Evolutionary conservation across 1,140 invertebrate genomes (phyloP).

Genomic region (Eumeta japonica): DNA sequence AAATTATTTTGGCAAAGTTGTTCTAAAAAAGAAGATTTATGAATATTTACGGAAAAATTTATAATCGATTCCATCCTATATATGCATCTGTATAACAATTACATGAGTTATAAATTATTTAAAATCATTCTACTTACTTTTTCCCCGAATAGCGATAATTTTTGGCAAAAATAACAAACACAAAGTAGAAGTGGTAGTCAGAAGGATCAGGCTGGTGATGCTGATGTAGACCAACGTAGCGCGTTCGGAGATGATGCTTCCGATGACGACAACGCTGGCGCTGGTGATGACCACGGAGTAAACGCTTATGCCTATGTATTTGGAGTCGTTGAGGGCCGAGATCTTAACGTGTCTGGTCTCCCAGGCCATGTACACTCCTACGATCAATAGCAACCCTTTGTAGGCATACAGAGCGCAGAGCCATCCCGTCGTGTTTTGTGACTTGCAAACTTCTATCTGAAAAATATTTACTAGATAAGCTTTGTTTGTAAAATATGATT

Average conservation of each 20-base stretch:
- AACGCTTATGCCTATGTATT: constrained; percentile 92
- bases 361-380: constrained; percentile 96
- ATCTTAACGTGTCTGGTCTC: constrained; percentile 96
- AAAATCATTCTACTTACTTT: constrained; percentile 57
- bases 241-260: constrained; percentile 80
- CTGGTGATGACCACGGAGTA: constrained; percentile 90
- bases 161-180: constrained; percentile 87
- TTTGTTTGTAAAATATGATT: background rate
- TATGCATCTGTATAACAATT: too few species aligned
- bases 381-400: constrained; percentile 82
- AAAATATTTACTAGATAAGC: constrained; percentile 20
- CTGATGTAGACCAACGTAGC: constrained; percentile 82
- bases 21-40: too few species aligned
- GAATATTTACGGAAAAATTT: too few species aligned
- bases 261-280: constrained; percentile 79
- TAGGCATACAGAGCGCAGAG: constrained; percentile 83
- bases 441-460: constrained; percentile 84
- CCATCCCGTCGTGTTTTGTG: constrained; percentile 83
- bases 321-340: constrained; percentile 95
- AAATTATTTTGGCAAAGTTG: too few species aligned
- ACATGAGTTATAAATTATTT: too few species aligned
- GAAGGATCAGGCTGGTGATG: constrained; percentile 78
- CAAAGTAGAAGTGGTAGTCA: constrained; percentile 82
- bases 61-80: too few species aligned
- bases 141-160: constrained; percentile 64